A percentile compares a stretch with the other conserved stretches of the same genome.
phyloP scores from a whole-genome alignment of 2,113 vertebrate genomes.

The Gulo gulo region DNA sequence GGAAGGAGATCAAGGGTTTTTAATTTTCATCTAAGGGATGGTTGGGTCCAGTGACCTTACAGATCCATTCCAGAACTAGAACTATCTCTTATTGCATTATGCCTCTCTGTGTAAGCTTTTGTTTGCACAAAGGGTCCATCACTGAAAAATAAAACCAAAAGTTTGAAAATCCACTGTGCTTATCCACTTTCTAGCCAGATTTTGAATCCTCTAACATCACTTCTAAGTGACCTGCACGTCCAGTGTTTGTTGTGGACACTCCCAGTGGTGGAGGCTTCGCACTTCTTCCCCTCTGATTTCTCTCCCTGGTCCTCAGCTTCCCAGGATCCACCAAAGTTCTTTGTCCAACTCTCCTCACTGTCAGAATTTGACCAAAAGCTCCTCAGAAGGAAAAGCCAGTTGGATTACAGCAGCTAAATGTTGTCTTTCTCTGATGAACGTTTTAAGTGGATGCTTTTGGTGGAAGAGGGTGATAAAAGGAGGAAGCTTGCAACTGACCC shows the following conservation, averaged over 20 bases:
- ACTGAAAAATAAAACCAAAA: conserved; percentile 28
- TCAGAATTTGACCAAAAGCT: not conserved
- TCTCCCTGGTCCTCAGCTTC: not conserved
- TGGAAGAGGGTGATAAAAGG: not conserved
- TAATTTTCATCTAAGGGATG: not conserved
- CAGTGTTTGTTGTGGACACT: not conserved
- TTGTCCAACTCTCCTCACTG: not conserved
- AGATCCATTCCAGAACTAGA: not conserved
- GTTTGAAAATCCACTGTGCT: not conserved
- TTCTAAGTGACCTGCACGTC: not conserved
- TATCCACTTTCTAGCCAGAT: not conserved
- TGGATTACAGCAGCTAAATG: not conserved
- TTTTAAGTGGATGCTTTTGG: not conserved
- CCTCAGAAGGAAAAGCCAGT: not conserved
- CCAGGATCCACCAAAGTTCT: not conserved
- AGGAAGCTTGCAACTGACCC: not conserved
- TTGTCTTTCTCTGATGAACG: not conserved
- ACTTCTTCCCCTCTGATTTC: not conserved
- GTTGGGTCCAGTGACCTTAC: not conserved
- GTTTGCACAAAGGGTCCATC: not conserved
- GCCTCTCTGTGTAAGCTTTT: not conserved
- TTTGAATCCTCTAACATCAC: not conserved
- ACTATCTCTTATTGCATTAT: rapidly evolving
- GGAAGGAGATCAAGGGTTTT: not conserved
- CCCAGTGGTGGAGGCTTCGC: rapidly evolving